Evolutionary conservation across 2,888 invertebrate species (phyloP), one percentile per base, ranked within the genome.

Genomic region (Danaus chrysippus): DNA sequence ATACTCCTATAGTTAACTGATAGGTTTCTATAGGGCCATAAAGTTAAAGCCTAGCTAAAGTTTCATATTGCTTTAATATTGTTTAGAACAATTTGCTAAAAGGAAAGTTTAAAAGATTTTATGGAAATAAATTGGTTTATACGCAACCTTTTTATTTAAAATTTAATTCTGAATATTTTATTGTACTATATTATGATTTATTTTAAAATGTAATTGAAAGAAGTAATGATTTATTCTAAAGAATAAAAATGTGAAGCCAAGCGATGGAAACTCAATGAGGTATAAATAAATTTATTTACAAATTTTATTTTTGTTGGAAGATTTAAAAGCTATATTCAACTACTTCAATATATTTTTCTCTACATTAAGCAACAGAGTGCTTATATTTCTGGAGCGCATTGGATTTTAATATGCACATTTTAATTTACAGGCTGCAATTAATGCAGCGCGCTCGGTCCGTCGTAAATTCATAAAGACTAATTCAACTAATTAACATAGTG

Each of bases 371-470:
- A 53, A 41, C 41, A 57, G 54, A 59, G 42, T 54, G 56, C 49
- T 65, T 56, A 54, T 62, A 62, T 61, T 61, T 56, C 46, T 49
- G 59, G 57, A 55, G 65, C 17, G 43, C 41, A 59, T 58, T 62
- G 42, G 54, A 58, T 34, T 57, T 62, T 46, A 59, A 54, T 62
- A 62, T 62, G 62, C 59, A 65, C 41, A 55, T 59, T 59, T 62
- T 59, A 65, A 61, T 58, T 56, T 62, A 52, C 15, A 59, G 44
- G 53, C 52, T 43, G 60, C 60, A 55, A 62, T 65, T 60, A 60
- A 60, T 54, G 57, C 43, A 42, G 56, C 59, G 49, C 56, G 43
- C 56, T 63, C 46, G 56, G 54, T 59, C 46, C 54, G 54, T 53
- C 42, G 56, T 43, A 17, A 60, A 57, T 63, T 44, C 57, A 54